Conservation (phyloP, 2,888 invertebrate genomes). For the Lobophora halterata region DNA sequence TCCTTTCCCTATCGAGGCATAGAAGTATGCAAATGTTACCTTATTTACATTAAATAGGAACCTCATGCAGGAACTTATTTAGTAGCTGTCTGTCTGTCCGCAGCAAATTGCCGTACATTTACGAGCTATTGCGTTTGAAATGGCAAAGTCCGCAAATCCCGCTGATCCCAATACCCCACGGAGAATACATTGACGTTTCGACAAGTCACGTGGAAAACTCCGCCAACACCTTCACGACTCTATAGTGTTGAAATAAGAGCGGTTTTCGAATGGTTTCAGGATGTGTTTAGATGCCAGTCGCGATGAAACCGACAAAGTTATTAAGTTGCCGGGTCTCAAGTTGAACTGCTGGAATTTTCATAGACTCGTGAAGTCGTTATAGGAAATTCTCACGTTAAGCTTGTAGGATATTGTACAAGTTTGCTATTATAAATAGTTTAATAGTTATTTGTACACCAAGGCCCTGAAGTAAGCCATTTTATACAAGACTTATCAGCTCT, state of each 20-base stretch:
- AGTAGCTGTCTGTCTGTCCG: conserved; percentile 4
- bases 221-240: not conserved
- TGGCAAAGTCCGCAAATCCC: conserved; percentile 8
- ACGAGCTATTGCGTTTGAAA: conserved; percentile 5
- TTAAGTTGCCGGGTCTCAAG: conserved; percentile 42
- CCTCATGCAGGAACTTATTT: not conserved
- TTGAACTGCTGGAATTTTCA: conserved; percentile 32
- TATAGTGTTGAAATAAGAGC: not conserved
- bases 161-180: conserved; percentile 10
- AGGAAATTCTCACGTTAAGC: too few species aligned
- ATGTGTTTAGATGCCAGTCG: conserved; percentile 35
- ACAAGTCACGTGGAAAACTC: conserved; percentile 10
- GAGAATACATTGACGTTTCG: conserved; percentile 17
- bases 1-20: not conserved
- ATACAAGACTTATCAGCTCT: too few species aligned
- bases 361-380: conserved; percentile 17
- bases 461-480: too few species aligned
- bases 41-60: not conserved
- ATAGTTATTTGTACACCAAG: too few species aligned
- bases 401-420: too few species aligned
- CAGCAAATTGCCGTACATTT: conserved; percentile 5
- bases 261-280: not conserved
- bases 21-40: not conserved
- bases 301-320: conserved; percentile 48
- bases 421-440: too few species aligned